Conservation (phyloP, 2,113 vertebrate genomes). For the human (Homo sapiens) region DNA sequence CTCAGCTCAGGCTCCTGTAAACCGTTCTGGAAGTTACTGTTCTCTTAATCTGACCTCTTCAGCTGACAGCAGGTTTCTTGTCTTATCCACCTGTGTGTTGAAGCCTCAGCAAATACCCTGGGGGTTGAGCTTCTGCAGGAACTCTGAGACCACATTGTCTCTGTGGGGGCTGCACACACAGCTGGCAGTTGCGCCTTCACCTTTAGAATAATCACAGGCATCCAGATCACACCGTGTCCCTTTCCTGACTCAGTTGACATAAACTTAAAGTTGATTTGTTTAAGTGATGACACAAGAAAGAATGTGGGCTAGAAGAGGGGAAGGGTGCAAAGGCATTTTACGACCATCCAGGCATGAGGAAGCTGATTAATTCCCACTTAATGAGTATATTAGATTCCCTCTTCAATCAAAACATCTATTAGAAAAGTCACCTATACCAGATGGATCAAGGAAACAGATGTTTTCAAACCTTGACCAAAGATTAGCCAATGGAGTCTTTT, state of each 20-base stretch:
- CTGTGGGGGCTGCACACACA: not conserved
- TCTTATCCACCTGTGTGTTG: not conserved
- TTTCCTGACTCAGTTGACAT: not conserved
- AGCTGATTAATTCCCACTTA: not conserved
- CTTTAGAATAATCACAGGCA: not conserved
- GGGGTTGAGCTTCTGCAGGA: not conserved
- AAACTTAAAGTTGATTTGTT: not conserved
- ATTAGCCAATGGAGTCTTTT: not conserved
- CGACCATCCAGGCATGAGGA: not conserved
- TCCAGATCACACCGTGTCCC: fast-evolving
- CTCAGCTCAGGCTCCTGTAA: not conserved
- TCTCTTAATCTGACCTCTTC: not conserved
- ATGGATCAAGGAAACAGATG: not conserved
- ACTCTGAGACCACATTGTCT: fast-evolving
- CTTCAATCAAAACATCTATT: not conserved
- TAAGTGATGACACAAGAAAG: not conserved
- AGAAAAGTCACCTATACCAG: not conserved
- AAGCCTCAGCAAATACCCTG: not conserved
- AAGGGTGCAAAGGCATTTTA: too few relatives aligned
- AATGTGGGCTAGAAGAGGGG: not conserved
- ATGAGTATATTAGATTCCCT: not conserved
- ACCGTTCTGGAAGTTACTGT: not conserved
- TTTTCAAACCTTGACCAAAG: not conserved
- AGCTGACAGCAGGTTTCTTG: fast-evolving
- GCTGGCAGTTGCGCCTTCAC: not conserved